These are phyloP conservation scores for Lasioglossum leucozonium DNA, from an alignment of 2,888 invertebrate species.

Conservation along the genomic window DNA sequence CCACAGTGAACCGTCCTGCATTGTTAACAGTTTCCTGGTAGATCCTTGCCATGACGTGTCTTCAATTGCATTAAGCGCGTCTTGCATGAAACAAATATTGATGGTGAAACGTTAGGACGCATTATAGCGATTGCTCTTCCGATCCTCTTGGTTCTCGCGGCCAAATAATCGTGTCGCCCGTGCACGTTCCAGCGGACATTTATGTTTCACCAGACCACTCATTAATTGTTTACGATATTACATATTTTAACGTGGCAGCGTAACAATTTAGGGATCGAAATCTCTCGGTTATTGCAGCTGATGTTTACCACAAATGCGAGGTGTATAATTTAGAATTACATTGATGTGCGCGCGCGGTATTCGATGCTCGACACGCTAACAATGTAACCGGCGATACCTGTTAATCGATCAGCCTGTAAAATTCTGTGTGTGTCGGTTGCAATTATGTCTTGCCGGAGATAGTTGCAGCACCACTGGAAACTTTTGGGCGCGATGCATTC, in stretches of 20 bases:
- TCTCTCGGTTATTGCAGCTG: neutral
- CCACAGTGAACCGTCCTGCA: neutral
- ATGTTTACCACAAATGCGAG: neutral
- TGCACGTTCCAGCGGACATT: neutral
- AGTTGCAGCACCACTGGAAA: neutral
- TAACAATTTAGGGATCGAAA: slow-evolving; percentile 2
- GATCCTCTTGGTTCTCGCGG: neutral
- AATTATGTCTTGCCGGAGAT: neutral
- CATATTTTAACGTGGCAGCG: neutral
- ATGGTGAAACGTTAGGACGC: neutral
- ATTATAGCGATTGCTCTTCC: neutral
- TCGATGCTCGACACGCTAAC: neutral
- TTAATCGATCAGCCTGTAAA: neutral
- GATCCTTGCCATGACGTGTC: neutral
- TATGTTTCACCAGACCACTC: neutral
- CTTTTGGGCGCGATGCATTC: neutral
- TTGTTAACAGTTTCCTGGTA: neutral
- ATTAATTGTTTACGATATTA: slow-evolving; percentile 5
- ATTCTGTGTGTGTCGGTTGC: neutral
- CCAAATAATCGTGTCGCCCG: neutral
- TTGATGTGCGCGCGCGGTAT: neutral
- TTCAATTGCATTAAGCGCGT: neutral
- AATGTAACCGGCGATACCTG: neutral
- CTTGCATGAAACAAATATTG: neutral
- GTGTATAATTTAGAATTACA: slow-evolving; percentile 1